Conservation (phyloP, 2,888 invertebrate species). For the Eristalis pertinax region DNA sequence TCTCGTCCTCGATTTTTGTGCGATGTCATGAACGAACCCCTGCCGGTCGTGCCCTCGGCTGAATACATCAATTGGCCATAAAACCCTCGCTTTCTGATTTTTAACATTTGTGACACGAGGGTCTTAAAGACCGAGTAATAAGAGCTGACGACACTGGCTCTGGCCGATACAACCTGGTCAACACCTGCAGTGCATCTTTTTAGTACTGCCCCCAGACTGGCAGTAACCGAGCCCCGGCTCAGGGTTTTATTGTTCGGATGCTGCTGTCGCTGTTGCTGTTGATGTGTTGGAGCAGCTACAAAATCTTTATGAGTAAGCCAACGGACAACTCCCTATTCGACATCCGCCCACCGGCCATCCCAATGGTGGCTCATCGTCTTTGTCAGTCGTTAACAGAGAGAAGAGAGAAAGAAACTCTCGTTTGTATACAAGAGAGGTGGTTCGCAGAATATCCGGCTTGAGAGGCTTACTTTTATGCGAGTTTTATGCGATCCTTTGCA, state of each 20-base stretch:
- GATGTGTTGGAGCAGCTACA: background rate
- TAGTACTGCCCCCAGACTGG: slow-evolving; percentile 8
- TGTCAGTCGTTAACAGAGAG: slow-evolving; percentile 3
- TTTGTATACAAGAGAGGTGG: background rate
- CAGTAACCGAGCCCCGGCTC: background rate
- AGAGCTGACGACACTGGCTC: slow-evolving; percentile 34
- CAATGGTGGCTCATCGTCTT: slow-evolving; percentile 1
- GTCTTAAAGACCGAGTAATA: slow-evolving; percentile 38
- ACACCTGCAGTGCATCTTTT: slow-evolving; percentile 29
- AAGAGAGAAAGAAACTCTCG: background rate
- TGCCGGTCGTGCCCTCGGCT: background rate
- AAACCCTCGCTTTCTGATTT: slow-evolving; percentile 1
- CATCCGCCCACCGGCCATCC: background rate
- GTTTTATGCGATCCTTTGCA: slow-evolving; percentile 25
- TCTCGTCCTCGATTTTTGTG: background rate
- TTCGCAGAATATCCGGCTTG: background rate
- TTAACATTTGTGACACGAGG: slow-evolving; percentile 41
- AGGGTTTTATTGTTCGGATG: slow-evolving; percentile 13
- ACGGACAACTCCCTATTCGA: background rate
- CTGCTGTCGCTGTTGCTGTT: background rate
- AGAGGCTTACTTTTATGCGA: slow-evolving; percentile 15
- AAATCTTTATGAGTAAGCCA: background rate
- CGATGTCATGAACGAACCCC: background rate
- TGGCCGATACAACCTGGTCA: slow-evolving; percentile 1
- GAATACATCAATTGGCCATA: slow-evolving; percentile 4